phyloP scores from a whole-genome alignment of 2,888 invertebrate species.

The Leistus spinibarbis region DNA sequence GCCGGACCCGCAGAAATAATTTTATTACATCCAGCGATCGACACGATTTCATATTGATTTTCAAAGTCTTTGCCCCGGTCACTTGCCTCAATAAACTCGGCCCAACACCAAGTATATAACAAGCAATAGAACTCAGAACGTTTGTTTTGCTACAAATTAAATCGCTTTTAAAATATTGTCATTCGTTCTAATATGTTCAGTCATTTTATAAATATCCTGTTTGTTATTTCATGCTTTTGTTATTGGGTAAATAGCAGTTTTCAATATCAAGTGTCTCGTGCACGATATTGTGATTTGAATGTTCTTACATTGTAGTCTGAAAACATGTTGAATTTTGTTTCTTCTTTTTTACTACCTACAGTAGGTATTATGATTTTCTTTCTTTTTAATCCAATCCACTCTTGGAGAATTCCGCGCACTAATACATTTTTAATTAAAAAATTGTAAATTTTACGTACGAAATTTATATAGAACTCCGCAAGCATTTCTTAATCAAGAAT shows the following conservation, averaged over 20 bases:
- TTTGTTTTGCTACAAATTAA: too few relatives aligned
- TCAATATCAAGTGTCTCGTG: too few relatives aligned
- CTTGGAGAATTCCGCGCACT: not conserved
- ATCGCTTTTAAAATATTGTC: too few relatives aligned
- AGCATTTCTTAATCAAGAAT: not conserved
- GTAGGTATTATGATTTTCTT: not conserved
- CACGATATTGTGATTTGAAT: too few relatives aligned
- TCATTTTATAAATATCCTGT: too few relatives aligned
- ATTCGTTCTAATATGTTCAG: too few relatives aligned
- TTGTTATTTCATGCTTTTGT: too few relatives aligned
- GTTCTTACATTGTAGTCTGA: too few relatives aligned
- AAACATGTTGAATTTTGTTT: too few relatives aligned
- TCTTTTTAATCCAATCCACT: not conserved
- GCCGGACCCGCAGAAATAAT: conserved; percentile 51
- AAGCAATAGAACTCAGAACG: too few relatives aligned
- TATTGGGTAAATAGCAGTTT: too few relatives aligned
- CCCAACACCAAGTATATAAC: not conserved
- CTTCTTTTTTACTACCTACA: not conserved
- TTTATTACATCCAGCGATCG: conserved; percentile 49
- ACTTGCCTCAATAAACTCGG: not conserved
- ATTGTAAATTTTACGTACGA: not conserved
- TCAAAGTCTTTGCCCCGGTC: not conserved
- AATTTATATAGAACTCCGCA: not conserved
- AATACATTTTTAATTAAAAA: not conserved
- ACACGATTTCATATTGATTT: conserved; percentile 44